Conservation (phyloP, 2,888 invertebrate genomes). For the Watsonalla cultraria region DNA sequence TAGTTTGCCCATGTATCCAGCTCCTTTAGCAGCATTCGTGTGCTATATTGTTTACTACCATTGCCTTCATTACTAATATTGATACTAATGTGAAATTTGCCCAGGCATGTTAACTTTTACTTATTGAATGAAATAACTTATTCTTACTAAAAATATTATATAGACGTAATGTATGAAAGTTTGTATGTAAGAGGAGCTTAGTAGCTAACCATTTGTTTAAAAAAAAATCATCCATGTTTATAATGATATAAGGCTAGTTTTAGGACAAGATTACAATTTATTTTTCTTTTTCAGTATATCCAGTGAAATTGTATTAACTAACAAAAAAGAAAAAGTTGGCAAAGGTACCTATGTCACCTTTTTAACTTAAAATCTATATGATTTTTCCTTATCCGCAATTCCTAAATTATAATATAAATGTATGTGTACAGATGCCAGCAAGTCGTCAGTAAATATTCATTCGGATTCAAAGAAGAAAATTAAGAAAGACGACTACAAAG, state of each 20-base stretch:
- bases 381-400: not conserved
- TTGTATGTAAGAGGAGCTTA: no score
- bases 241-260: not conserved
- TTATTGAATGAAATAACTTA: no score
- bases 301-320: constrained; percentile 4
- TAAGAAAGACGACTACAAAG: constrained; percentile 56
- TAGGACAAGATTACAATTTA: not conserved
- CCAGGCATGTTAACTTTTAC: no score
- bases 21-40: no score
- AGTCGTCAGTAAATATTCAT: constrained; percentile 32
- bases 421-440: constrained; percentile 31
- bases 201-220: no score
- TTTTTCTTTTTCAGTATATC: constrained; percentile 9
- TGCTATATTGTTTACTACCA: no score
- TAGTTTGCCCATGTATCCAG: no score
- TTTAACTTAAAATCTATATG: not conserved
- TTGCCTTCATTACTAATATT: no score
- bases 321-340: constrained; percentile 21
- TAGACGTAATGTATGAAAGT: no score
- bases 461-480: constrained; percentile 56
- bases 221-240: not conserved
- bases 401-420: not conserved
- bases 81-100: no score
- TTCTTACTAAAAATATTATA: no score
- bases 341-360: constrained; percentile 16